Percentiles rank a stretch among this genome's conserved stretches.
Conservation (phyloP, 2,113 vertebrate genomes). For the Muscicapa adusta region DNA sequence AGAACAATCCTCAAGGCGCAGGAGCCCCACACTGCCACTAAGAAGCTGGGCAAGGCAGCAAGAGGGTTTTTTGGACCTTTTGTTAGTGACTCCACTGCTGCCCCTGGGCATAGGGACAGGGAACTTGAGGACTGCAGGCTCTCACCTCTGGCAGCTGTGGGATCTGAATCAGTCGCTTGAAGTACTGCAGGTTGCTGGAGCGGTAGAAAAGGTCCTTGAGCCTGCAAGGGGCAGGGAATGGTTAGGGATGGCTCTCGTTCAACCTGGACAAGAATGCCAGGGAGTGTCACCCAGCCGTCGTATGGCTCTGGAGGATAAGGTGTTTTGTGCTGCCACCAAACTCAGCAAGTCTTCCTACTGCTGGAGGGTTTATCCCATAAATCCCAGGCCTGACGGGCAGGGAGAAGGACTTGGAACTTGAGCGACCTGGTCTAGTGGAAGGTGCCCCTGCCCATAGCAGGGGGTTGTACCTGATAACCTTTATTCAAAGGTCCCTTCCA, state of each 20-base stretch:
- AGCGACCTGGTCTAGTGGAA: background rate
- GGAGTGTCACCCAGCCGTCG: rapidly evolving
- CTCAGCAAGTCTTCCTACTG: background rate
- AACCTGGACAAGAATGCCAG: background rate
- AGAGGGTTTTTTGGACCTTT: background rate
- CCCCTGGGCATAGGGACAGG: background rate
- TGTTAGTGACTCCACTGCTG: background rate
- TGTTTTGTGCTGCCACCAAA: background rate
- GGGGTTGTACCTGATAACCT: background rate
- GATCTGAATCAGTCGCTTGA: conserved; percentile 96
- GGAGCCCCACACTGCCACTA: background rate
- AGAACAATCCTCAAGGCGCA: background rate
- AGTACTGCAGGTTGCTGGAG: conserved; percentile 98
- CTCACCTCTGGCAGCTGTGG: conserved; percentile 96
- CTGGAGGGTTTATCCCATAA: background rate
- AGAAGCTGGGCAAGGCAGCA: background rate
- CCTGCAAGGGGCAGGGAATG: conserved; percentile 60
- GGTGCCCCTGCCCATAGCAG: background rate
- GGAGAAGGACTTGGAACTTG: background rate
- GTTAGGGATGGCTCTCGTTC: background rate
- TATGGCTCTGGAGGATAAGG: rapidly evolving
- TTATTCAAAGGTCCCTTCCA: background rate
- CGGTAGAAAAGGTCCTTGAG: conserved; percentile 96
- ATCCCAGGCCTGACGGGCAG: background rate
- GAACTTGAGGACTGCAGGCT: rapidly evolving